A percentile compares a stretch with the other conserved stretches of the same genome.
These are phyloP conservation scores for Rotaria socialis DNA, from an alignment of 2,888 invertebrate genomes.

Conservation along the genomic window DNA sequence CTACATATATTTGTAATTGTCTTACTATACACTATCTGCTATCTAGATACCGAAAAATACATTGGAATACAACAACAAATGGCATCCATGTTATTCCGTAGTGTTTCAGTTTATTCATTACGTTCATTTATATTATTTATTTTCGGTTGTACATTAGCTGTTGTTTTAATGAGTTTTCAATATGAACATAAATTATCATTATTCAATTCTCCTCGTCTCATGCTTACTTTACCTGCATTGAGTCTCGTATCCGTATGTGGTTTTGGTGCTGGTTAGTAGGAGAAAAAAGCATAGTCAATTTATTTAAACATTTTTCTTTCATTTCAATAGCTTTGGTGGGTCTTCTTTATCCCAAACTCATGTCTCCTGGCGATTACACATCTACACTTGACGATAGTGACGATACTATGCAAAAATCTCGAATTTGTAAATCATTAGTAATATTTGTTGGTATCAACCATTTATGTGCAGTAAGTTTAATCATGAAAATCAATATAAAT, in stretches of 20 bases:
- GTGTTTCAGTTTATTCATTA: neutral
- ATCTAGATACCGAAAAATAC: neutral
- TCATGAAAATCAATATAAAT: neutral
- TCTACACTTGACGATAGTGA: neutral
- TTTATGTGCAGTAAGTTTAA: constrained; percentile 34
- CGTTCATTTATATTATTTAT: constrained; percentile 9
- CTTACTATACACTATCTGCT: neutral
- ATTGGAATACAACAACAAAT: neutral
- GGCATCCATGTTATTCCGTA: neutral
- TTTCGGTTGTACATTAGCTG: constrained; percentile 16
- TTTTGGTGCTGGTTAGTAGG: neutral
- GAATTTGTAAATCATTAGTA: constrained; percentile 34
- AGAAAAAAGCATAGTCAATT: neutral
- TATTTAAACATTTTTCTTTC: neutral
- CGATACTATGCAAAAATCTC: constrained; percentile 15
- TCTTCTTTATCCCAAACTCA: neutral
- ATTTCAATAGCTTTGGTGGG: neutral
- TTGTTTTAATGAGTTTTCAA: constrained; percentile 33
- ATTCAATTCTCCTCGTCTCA: constrained; percentile 24
- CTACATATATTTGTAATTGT: neutral
- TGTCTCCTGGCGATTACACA: neutral
- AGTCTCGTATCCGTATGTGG: constrained; percentile 5
- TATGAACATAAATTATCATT: constrained; percentile 34
- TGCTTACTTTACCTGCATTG: neutral
- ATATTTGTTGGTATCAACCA: constrained; percentile 45